phyloP scores from a whole-genome alignment of 2,888 invertebrate species.

The Brachylomia viminalis region DNA sequence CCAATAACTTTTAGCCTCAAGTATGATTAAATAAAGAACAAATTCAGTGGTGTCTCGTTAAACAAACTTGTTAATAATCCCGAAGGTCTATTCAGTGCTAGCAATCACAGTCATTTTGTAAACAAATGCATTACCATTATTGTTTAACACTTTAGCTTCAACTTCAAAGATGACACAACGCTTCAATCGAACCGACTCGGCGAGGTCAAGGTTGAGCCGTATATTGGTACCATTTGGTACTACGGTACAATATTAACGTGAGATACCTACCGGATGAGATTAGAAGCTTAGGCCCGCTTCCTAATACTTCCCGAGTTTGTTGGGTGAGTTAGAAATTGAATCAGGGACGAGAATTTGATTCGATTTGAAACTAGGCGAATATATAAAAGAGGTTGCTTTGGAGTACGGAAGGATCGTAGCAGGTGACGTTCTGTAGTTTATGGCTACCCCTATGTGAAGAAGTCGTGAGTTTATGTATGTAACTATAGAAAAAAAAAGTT shows the following conservation, averaged over 20 bases:
- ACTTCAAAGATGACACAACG: constrained; percentile 40
- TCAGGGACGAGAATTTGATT: not conserved
- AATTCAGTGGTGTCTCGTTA: constrained; percentile 1
- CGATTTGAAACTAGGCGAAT: not conserved
- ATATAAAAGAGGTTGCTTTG: not conserved
- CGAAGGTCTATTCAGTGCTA: constrained; percentile 30
- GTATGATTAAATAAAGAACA: not conserved
- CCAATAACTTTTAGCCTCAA: not conserved
- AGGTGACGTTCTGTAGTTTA: too few relatives aligned
- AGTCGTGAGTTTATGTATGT: too few relatives aligned
- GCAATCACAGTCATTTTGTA: constrained; percentile 22
- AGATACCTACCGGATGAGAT: constrained; percentile 31
- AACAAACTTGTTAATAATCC: constrained; percentile 12
- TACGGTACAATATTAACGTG: constrained; percentile 43
- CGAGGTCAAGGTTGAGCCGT: constrained; percentile 44
- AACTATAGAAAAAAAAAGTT: too few relatives aligned
- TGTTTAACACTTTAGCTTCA: constrained; percentile 43
- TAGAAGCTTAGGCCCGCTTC: constrained; percentile 16
- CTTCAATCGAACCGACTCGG: constrained; percentile 39
- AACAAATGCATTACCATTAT: constrained; percentile 30
- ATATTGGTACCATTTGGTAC: constrained; percentile 38
- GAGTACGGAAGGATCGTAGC: too few relatives aligned
- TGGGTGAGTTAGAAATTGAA: constrained; percentile 17
- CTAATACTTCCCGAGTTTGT: constrained; percentile 6
- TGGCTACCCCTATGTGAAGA: too few relatives aligned